Percentiles rank a stretch among this genome's conserved stretches.
These are phyloP conservation scores for Drosophila algonquin DNA, from an alignment of 2,888 invertebrate species.

Conservation along the genomic window DNA sequence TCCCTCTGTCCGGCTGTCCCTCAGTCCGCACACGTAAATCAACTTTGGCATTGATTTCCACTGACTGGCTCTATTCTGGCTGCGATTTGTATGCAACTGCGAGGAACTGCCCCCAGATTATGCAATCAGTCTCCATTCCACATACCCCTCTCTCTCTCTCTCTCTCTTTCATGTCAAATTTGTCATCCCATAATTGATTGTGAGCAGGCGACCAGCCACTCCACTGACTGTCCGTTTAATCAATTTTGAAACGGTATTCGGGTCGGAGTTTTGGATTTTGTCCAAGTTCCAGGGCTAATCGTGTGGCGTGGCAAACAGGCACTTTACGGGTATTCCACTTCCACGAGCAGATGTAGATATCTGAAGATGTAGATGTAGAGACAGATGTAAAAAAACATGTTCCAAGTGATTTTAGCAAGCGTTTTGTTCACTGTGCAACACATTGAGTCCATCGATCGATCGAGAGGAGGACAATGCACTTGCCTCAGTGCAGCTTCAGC, in stretches of 20 bases:
- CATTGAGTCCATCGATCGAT: constrained; percentile 17
- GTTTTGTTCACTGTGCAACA: background rate
- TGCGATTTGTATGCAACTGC: constrained; percentile 56
- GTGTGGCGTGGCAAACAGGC: background rate
- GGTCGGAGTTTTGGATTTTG: background rate
- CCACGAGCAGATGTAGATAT: too few species aligned
- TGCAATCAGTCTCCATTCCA: constrained; percentile 47
- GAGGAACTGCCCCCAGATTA: constrained; percentile 71
- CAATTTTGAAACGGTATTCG: constrained; percentile 54
- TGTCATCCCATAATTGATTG: constrained; percentile 74
- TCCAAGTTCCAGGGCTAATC: background rate
- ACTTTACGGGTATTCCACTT: too few species aligned
- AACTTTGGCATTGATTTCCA: constrained; percentile 74
- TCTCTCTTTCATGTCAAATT: constrained; percentile 58
- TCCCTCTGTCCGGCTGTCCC: background rate
- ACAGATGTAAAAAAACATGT: too few species aligned
- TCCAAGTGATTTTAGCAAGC: background rate
- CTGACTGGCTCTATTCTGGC: constrained; percentile 37
- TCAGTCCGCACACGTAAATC: constrained; percentile 73
- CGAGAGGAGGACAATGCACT: constrained; percentile 13
- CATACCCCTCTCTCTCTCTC: constrained; percentile 3
- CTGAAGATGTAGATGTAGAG: too few species aligned
- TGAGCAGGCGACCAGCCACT: constrained; percentile 53
- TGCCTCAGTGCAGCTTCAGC: constrained; percentile 8
- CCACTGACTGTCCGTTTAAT: constrained; percentile 64